Base-by-base conservation (phyloP, 2,888 invertebrate species). In the Brachynemurus nebulosus region DNA sequence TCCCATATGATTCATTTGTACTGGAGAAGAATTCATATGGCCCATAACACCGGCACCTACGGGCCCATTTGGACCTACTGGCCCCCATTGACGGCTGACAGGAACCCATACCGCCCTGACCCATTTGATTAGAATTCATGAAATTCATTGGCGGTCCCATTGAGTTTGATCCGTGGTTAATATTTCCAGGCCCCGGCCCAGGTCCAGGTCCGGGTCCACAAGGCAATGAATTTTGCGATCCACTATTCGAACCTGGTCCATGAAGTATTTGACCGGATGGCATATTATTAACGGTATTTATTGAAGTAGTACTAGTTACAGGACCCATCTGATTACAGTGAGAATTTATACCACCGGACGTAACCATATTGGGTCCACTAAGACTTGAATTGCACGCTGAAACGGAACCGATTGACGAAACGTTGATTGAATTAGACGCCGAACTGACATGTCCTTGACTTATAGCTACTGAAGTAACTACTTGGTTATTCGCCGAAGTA, bases 1-100 rank as follows among this genome's bases (percentile, higher is more conserved):
- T n/a, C 73, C 73, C n/a, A 68, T 47, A 62, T 67, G n/a, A 68
- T 68, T 30, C 65, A 65, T 11, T 65, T 64, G 58, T 63, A 64
- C 17, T 2, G 67, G 66, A n/a, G n/a, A n/a, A n/a, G n/a, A n/a
- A n/a, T n/a, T n/a, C n/a, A n/a, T n/a, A n/a, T n/a, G n/a, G 43
- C 68, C 68, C 68, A 69, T 69, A 1, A 45, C 45, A 17, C 68
- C 66, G 66, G 68, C 40, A 12, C 49, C 43, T 65, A 11, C 67
- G 64, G 48, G 50, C 6, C 51, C 51, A 47, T 51, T 48, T 12
- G 47, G 48, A 21, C 53, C 47, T 47, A 51, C 50, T 4, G 36
- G 36, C 4, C 54, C 54, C 53, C 56, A 52, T 48, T 59, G 74
- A 67, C 14, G 70, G 69, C 59, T 27, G 27, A 27, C 30, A 5